Conservation (phyloP, 2,113 vertebrate genomes). For the Equus quagga region DNA sequence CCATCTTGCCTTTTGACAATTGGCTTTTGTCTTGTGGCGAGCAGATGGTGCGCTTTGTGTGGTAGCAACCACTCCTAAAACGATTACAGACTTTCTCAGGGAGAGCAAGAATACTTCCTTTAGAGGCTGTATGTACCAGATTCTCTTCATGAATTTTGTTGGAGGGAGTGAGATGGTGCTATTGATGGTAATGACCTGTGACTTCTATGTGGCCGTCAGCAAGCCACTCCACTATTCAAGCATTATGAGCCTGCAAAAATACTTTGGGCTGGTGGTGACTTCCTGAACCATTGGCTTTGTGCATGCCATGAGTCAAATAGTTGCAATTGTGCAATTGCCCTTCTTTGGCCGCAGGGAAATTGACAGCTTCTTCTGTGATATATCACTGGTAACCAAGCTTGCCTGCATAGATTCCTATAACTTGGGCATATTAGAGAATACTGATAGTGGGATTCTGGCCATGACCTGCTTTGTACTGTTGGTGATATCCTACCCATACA, state of each 20-base stretch:
- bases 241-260: slow-evolving; percentile 69
- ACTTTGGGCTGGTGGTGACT: background rate
- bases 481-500: slow-evolving; percentile 68
- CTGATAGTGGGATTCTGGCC: slow-evolving; percentile 50
- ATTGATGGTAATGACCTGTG: slow-evolving; percentile 80
- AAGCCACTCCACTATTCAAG: slow-evolving; percentile 77
- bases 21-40: no score
- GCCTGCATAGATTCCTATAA: slow-evolving; percentile 60
- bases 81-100: slow-evolving; percentile 62
- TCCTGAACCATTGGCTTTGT: slow-evolving; percentile 61
- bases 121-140: slow-evolving; percentile 68
- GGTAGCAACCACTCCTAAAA: slow-evolving; percentile 37
- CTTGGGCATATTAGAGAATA: slow-evolving; percentile 60
- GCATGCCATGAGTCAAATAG: slow-evolving; percentile 67
- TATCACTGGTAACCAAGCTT: slow-evolving; percentile 59
- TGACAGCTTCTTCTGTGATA: slow-evolving; percentile 75
- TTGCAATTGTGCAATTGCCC: slow-evolving; percentile 50
- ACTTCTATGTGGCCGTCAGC: slow-evolving; percentile 80
- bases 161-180: slow-evolving; percentile 74
- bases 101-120: slow-evolving; percentile 66
- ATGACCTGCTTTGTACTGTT: slow-evolving; percentile 62
- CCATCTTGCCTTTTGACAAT: no score
- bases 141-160: slow-evolving; percentile 67
- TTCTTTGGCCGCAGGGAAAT: slow-evolving; percentile 68
- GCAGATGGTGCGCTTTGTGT: no score